phyloP scores from a whole-genome alignment of 2,113 vertebrate genomes.

The Tyto alba region DNA sequence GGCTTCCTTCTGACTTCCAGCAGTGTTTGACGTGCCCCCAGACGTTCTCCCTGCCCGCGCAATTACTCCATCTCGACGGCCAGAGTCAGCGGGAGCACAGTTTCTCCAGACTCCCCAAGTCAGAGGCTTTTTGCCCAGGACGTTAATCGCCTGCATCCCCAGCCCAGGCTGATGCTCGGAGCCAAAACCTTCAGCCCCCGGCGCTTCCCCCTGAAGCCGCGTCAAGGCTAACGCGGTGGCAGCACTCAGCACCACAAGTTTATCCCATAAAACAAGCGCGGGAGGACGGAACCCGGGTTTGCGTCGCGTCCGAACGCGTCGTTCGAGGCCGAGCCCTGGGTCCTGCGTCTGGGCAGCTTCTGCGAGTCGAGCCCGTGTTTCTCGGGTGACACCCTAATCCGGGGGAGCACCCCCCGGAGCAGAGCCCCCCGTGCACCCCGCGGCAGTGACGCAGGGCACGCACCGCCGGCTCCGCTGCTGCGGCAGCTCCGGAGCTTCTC shows the following conservation, averaged over 20 bases:
- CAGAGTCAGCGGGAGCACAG: not conserved
- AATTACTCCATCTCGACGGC: fast-evolving
- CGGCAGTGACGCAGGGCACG: not conserved
- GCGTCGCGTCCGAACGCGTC: fast-evolving
- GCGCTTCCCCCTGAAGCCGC: not conserved
- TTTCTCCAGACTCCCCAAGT: not conserved
- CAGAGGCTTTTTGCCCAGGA: not conserved
- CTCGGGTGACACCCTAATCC: not conserved
- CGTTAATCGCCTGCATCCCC: not conserved
- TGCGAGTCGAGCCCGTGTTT: fast-evolving
- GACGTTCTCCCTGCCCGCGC: not conserved
- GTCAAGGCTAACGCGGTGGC: fast-evolving
- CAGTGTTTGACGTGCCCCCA: not conserved
- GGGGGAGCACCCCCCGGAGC: not conserved
- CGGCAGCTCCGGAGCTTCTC: not conserved
- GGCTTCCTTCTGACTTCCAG: not conserved
- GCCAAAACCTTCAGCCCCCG: not conserved
- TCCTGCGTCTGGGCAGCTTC: not conserved
- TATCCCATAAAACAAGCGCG: not conserved
- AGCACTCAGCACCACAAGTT: not conserved
- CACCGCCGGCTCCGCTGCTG: not conserved
- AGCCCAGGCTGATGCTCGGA: not conserved
- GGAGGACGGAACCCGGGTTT: not conserved
- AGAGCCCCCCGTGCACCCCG: fast-evolving
- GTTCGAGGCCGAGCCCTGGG: not conserved